These are phyloP conservation scores for Lutraria lutraria DNA, from an alignment of 2,888 invertebrate genomes.

Conservation along the genomic window DNA sequence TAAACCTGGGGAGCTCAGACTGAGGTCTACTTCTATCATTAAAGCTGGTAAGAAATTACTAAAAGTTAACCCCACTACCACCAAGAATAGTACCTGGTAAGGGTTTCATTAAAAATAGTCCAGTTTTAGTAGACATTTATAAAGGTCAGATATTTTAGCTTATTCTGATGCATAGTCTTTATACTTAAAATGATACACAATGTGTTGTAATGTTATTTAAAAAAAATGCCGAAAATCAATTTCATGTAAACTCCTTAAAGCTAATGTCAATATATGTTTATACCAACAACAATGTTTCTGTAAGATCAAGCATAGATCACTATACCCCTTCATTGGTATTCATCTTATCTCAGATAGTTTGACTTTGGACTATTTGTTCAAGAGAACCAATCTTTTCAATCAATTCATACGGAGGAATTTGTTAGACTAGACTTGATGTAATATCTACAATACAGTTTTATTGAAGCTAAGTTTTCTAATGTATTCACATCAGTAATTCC, in stretches of 20 bases:
- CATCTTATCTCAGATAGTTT: conserved; percentile 4
- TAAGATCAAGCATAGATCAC: neutral
- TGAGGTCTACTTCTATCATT: no score
- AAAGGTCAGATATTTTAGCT: neutral
- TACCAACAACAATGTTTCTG: neutral
- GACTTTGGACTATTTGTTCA: conserved; percentile 6
- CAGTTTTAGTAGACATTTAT: no score
- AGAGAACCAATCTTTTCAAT: neutral
- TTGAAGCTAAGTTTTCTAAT: neutral
- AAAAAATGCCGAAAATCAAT: neutral
- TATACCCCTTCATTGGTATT: neutral
- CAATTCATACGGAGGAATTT: neutral
- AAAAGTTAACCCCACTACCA: no score
- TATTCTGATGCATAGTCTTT: neutral
- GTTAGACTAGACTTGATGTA: neutral
- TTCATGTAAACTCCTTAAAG: neutral
- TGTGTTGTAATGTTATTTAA: neutral
- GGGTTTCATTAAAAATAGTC: no score
- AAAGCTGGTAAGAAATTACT: no score
- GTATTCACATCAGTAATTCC: neutral
- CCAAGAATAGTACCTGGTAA: no score
- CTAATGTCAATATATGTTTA: conserved; percentile 3
- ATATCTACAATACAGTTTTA: neutral
- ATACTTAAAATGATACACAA: neutral
- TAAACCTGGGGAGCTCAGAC: no score